These are phyloP conservation scores for Epistrophe grossulariae DNA, from an alignment of 2,888 invertebrate species.

Conservation along the genomic window DNA sequence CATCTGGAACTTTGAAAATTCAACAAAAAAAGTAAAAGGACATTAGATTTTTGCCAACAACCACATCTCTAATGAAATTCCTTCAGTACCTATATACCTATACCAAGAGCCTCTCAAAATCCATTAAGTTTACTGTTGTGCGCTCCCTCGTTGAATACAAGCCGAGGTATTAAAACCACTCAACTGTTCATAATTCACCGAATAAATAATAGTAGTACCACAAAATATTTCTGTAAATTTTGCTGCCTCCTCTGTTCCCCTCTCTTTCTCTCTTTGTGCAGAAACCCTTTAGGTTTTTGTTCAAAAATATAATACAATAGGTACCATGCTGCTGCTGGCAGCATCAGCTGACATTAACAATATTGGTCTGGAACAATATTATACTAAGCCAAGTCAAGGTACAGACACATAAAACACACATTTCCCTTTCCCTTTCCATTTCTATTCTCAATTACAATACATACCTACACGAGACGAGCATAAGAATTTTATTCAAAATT, in stretches of 20 bases:
- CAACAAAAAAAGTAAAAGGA: background rate
- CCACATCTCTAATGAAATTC: conserved; percentile 29
- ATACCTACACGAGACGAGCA: conserved; percentile 15
- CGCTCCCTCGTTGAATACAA: conserved; percentile 2
- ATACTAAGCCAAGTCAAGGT: background rate
- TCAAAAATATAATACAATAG: background rate
- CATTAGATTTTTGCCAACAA: background rate
- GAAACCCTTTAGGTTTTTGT: conserved; percentile 10
- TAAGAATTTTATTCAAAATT: conserved; percentile 65
- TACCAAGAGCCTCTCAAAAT: background rate
- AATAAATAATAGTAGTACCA: conserved; percentile 40
- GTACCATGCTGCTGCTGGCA: background rate
- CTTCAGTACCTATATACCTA: background rate
- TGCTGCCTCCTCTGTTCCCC: too few species aligned
- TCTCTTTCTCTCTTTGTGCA: background rate
- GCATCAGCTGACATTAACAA: conserved; percentile 7
- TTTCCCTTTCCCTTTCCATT: conserved; percentile 3
- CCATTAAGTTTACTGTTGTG: conserved; percentile 2
- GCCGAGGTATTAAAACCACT: conserved; percentile 36
- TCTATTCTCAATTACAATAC: conserved; percentile 50
- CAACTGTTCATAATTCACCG: conserved; percentile 41
- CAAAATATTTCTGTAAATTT: conserved; percentile 12
- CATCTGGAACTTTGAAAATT: background rate
- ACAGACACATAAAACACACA: conserved; percentile 44
- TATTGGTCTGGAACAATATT: conserved; percentile 10